Conservation (phyloP, 2,113 vertebrate genomes). For the Boleophthalmus pectinirostris region DNA sequence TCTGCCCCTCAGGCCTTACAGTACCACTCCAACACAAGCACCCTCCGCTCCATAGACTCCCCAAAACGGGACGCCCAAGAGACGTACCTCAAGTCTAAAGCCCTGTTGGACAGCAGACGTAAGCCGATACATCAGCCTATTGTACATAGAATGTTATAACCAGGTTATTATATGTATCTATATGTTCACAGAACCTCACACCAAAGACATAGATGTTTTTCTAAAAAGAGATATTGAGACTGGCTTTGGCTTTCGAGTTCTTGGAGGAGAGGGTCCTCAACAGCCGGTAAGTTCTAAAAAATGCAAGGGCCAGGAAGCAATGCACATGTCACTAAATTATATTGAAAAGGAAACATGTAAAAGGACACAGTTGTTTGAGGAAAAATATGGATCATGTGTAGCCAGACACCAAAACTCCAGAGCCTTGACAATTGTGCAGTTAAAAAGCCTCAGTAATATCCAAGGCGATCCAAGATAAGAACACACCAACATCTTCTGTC, state of each 20-base stretch:
- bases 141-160: background rate
- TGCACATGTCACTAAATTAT: background rate
- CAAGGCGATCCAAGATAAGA: background rate
- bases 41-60: constrained; percentile 80
- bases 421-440: background rate
- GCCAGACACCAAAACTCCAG: too few species aligned
- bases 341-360: background rate
- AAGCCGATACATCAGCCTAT: constrained; percentile 64
- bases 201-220: constrained; percentile 95
- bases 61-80: constrained; percentile 91
- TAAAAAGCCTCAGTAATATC: background rate
- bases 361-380: background rate
- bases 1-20: constrained; percentile 86
- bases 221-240: constrained; percentile 93
- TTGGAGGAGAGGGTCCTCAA: constrained; percentile 94
- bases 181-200: constrained; percentile 86
- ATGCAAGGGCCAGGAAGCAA: background rate
- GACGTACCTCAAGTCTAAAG: constrained; percentile 96
- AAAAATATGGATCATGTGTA: background rate
- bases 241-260: constrained; percentile 95
- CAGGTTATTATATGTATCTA: background rate
- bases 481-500: background rate
- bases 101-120: constrained; percentile 95
- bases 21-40: constrained; percentile 84
- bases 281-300: constrained; percentile 85